phyloP scores from a whole-genome alignment of 2,113 vertebrate species.

The Myotis lucifugus region DNA sequence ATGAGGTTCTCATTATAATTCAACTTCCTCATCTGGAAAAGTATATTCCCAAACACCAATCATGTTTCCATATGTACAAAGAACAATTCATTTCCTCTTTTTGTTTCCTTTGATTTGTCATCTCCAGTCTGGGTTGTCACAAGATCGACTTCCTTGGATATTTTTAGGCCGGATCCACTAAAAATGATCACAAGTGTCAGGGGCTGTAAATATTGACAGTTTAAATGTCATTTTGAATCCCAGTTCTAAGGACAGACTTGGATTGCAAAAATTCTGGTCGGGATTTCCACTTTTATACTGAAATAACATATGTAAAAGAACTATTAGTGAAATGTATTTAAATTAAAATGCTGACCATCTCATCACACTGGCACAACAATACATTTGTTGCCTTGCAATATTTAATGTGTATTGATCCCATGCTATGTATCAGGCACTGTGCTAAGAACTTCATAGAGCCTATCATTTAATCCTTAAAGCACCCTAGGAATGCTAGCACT shows the following conservation, averaged over 20 bases:
- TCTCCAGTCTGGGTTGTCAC: constrained; percentile 11
- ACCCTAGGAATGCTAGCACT: neutral
- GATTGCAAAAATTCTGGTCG: neutral
- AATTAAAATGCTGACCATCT: constrained; percentile 24
- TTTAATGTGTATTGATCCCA: neutral
- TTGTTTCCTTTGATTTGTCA: constrained; percentile 45
- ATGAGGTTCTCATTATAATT: constrained; percentile 28
- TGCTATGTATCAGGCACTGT: neutral
- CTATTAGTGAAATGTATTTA: neutral
- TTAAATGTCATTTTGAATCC: neutral
- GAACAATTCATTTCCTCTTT: constrained; percentile 29
- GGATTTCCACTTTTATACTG: neutral
- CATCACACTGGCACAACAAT: neutral
- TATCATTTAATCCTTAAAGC: neutral
- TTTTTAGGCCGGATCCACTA: neutral
- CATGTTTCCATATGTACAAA: constrained; percentile 26
- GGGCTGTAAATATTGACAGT: constrained; percentile 3
- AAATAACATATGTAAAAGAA: neutral
- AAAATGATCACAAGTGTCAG: neutral
- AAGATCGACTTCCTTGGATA: neutral
- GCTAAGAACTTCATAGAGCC: neutral
- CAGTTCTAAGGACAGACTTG: neutral
- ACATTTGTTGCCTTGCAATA: neutral
- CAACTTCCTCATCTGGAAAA: constrained; percentile 51
- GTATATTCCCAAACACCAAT: neutral